Base-by-base conservation (phyloP, 2,797 vertebrate species). In the Oreonectes daqikongensis region DNA sequence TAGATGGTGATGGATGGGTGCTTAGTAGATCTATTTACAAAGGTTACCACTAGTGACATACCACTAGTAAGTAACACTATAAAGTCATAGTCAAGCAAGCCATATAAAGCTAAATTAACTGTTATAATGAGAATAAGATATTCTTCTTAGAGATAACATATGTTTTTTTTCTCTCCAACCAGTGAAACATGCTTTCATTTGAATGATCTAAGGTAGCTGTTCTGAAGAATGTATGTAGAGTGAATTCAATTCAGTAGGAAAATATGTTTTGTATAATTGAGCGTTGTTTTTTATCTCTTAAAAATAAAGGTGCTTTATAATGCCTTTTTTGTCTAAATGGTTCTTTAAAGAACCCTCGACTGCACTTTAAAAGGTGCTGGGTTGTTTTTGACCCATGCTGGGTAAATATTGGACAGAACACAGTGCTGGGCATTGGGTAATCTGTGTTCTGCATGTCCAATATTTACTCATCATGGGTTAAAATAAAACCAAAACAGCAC, bases 1-100 rank as follows among this genome's bases (percentile, higher is more conserved):
- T 50, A 9, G 48, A n/a, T n/a, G n/a, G n/a, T n/a, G n/a, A n/a
- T n/a, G n/a, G n/a, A n/a, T n/a, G n/a, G n/a, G n/a, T n/a, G n/a
- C n/a, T n/a, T n/a, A n/a, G n/a, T n/a, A n/a, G n/a, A n/a, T n/a
- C 4, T 44, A 40, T 17, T 18, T 5, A 50, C 18, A 22, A 12
- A 38, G 24, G 57, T 72, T 4, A 46, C 18, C 52, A 30, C 35
- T 55, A 61, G 59, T 61, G 32, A 38, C 18, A 61, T 35, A 20
- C 17, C 18, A 20, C 59, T 61, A 61, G 59, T 61, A 50, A 69
- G 24, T 53, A 63, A 80, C 71, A 83, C 75, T 78, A 83, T 75
- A 83, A 82, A 66, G 69, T 70, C 53, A 83, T 80, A 66, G 69
- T 70, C 53, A 63, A 74, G 38, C 42, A 30, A 53, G 60, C 32